These are phyloP conservation scores for Halocaridina rubra DNA, from an alignment of 2,888 invertebrate genomes.

Conservation along the genomic window DNA sequence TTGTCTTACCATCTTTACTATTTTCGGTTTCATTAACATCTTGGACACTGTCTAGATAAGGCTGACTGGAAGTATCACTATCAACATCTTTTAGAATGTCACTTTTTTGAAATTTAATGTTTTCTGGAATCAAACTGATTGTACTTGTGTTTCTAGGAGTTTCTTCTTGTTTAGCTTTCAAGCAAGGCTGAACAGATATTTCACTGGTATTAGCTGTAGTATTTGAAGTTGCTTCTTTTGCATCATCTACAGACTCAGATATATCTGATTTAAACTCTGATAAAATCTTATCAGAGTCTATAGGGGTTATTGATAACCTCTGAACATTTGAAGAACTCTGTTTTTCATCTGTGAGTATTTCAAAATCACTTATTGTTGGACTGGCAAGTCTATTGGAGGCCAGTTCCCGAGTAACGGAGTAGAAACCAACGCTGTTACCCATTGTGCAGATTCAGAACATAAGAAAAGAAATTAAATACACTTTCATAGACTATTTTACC, in stretches of 20 bases:
- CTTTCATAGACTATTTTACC: no score
- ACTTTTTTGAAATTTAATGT: not conserved
- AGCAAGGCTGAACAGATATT: not conserved
- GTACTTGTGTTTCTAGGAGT: not conserved
- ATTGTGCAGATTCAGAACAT: no score
- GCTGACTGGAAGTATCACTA: constrained; percentile 18
- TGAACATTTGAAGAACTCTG: constrained; percentile 4
- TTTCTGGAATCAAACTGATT: not conserved
- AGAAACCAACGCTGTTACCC: constrained; percentile 54
- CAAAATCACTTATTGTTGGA: constrained; percentile 9
- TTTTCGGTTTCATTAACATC: not conserved
- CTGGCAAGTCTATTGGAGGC: constrained; percentile 10
- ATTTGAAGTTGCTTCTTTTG: not conserved
- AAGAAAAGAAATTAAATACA: no score
- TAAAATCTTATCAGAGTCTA: not conserved
- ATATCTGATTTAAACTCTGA: not conserved
- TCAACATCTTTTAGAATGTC: not conserved
- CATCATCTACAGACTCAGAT: not conserved
- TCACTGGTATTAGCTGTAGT: constrained; percentile 1
- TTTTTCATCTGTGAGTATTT: constrained; percentile 17
- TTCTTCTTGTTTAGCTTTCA: not conserved
- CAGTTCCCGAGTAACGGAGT: constrained; percentile 29
- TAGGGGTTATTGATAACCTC: constrained; percentile 27
- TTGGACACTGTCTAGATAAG: not conserved
- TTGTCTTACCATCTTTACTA: not conserved